Base-by-base conservation (phyloP, 2,113 vertebrate species). In the Sebastes fasciatus region DNA sequence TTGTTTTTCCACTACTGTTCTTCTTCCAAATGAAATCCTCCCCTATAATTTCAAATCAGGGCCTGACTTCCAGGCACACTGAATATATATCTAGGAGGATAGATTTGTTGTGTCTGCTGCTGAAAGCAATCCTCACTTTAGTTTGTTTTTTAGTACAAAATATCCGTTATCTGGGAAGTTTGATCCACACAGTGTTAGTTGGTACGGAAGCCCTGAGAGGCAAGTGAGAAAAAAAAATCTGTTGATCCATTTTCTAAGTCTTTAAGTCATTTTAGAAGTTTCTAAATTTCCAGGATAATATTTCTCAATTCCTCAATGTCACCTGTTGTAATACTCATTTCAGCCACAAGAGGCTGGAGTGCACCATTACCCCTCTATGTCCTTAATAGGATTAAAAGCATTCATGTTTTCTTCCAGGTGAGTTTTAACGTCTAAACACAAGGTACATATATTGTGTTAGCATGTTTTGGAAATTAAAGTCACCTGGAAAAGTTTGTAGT, bases 1-100 rank as follows among this genome's bases (percentile, higher is more conserved):
- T 90, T 90, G 88, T 75, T 87, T 89, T 89, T 88, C 86, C 80
- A 80, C 55, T 34, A 55, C 72, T 10, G 61, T 49, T 75, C 63
- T 49, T 75, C 66, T 40, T 69, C 72, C 43, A 79, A 79, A 62
- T 87, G 6, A 84, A 77, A 57, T 80, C 75, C 62, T 86, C 60
- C 52, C 64, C 48, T 45, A 34, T 34, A 61, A 51, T 40, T 67
- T 80, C 10, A 48, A 19, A 71, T 57, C 80, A 46, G 42, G 1
- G 43, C 49, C 57, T 54, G 46, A 61, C 14, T 7, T 49, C 16
- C 23, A 11, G 13, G n/a, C 21, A 51, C 3, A 19, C 45, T 66
- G 48, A 43, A 61, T 34, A 67, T 21, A 61, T 16, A 40, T 26
- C 5, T 6, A 45, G 0, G 0, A 26, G 9, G 4, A 46, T 19